Evolutionary conservation across 2,888 invertebrate genomes (phyloP).

Genomic region (Meloe dianella): DNA sequence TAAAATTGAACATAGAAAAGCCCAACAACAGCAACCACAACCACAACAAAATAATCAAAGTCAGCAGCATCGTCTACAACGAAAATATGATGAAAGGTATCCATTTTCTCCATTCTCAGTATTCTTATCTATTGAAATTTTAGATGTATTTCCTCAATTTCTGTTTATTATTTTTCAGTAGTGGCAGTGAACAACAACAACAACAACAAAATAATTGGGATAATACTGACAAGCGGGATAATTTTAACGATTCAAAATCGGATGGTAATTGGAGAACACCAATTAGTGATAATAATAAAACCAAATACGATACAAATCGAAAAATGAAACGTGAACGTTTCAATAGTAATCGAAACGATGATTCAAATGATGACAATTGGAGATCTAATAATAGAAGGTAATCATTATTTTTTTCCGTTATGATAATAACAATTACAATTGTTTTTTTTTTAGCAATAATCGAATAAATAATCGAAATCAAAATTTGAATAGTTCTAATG

Average conservation of each 20-base stretch:
- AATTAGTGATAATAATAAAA: neutral
- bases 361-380: slow-evolving; percentile 19
- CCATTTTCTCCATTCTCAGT: too few relatives aligned
- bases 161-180: neutral
- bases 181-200: slow-evolving; percentile 21
- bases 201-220: neutral
- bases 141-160: slow-evolving; percentile 13
- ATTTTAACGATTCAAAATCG: neutral
- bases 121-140: neutral
- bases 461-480: neutral
- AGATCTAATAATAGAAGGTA: neutral
- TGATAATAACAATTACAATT: neutral
- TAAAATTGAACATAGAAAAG: slow-evolving; percentile 48
- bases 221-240: neutral
- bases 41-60: neutral
- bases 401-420: neutral
- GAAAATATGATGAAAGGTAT: slow-evolving; percentile 36
- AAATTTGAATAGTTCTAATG: neutral
- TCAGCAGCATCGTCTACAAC: slow-evolving; percentile 24
- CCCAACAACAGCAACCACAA: slow-evolving; percentile 9
- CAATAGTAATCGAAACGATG: slow-evolving; percentile 16
- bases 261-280: neutral
- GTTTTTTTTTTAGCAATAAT: neutral
- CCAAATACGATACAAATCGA: neutral
- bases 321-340: neutral